A percentile compares a stretch with the other conserved stretches of the same genome.
Conservation (phyloP, 2,888 invertebrate genomes). For the Scaptomyza tumidula region DNA sequence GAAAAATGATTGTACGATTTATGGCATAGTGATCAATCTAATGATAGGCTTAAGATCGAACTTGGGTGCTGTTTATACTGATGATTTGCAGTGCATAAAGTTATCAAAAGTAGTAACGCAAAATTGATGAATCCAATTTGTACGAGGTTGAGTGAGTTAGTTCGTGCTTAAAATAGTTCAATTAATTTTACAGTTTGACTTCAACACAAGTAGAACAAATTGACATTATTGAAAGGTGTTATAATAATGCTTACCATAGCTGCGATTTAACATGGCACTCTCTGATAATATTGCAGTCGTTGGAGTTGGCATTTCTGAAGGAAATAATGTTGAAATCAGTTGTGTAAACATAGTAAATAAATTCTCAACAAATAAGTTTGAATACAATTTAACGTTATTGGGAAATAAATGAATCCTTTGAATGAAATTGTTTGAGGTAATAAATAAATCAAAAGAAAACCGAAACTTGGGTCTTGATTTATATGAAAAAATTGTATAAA, state of each 20-base stretch:
- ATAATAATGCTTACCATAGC: conserved; percentile 72
- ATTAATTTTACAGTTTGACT: conserved; percentile 16
- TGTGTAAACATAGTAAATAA: neutral
- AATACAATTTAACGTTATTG: too few relatives aligned
- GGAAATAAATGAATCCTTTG: neutral
- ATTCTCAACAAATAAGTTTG: neutral
- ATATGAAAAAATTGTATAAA: neutral
- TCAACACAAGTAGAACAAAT: neutral
- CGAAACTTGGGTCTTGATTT: too few relatives aligned
- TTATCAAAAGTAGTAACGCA: conserved; percentile 42
- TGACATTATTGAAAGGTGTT: neutral
- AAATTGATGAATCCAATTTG: conserved; percentile 19
- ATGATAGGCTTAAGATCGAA: neutral
- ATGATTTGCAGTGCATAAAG: conserved; percentile 69
- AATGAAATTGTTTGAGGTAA: too few relatives aligned
- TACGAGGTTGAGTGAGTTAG: conserved; percentile 57
- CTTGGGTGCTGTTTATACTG: conserved; percentile 51
- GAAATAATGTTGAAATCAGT: neutral
- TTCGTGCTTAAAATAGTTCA: conserved; percentile 33
- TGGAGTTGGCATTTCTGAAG: conserved; percentile 92
- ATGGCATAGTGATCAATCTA: neutral
- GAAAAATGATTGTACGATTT: neutral
- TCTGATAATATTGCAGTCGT: conserved; percentile 89
- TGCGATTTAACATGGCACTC: conserved; percentile 83
- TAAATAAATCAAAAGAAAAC: too few relatives aligned